Base-by-base conservation (phyloP, 2,888 invertebrate genomes). In the Schizotus pectinicornis region DNA sequence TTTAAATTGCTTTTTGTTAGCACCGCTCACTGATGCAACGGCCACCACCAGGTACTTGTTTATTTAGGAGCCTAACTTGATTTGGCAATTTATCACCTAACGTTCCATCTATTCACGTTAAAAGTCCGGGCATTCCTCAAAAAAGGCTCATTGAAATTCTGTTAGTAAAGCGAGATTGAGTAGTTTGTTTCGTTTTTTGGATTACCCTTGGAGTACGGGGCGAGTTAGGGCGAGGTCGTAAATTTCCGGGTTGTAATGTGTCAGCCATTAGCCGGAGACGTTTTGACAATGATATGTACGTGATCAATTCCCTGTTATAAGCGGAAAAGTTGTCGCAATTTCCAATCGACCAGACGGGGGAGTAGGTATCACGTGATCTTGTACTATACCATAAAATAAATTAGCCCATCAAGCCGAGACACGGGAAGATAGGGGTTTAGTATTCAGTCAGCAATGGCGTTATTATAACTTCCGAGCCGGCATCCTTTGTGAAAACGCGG, bases 241-340 rank as follows among this genome's bases (percentile, higher is more conserved):
- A 52, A 42, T 52, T 52, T 43, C 37, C 52, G 43, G 43, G 43
- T 52, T 50, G 34, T 13, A 34, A 7, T 42, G 34, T 50, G 50
- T 50, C 52, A 52, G 11, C 43, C 43, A 52, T 52, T 52, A 52
- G 32, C 43, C 22, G 52, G 22, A 43, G 52, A 52, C 52, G 43
- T n/a, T 52, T 52, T 52, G 52, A 52, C 52, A 52, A 43, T 51
- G 51, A 51, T 37, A 43, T 36, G 36, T 6, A 43, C 43, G 52
- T 52, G 52, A 52, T 52, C 52, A 52, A 52, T 52, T 52, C 43
- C 52, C 52, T 36, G 52, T 43, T 43, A 13, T n/a, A 52, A 22
- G 22, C 22, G 22, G 22, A 52, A 43, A 52, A 52, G 22, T 51
- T 42, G 37, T 35, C 13, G n/a, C 22, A 7, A 11, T 37, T 48